Evolutionary conservation across 2,113 vertebrate genomes (phyloP), one percentile per base, ranked within the genome.

Genomic region (Lichenostomus cassidix): DNA sequence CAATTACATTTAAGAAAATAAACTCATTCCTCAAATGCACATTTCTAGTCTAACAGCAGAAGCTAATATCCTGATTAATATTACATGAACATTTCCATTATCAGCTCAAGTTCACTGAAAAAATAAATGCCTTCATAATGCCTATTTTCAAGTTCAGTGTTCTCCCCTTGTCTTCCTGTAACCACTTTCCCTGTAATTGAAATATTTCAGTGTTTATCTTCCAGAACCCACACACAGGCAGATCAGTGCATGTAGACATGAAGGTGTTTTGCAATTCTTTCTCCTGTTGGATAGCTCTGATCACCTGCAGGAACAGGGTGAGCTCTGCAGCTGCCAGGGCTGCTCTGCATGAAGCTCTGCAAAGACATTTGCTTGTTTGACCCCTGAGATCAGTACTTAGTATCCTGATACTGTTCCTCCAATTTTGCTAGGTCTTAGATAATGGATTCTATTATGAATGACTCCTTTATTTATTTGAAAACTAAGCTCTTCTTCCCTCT

Each of bases 221-320:
- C 5, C n/a, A 63, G 44, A 77, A 8, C 9, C 25, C 22, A 5
- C 22, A 12, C 0, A 2, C 2, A 21, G 56, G 55, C 37, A 82
- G 11, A 46, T 4, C 33, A 19, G 27, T 1, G 17, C 47, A 19
- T 4, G 49, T 3, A 42, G 52, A 74, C 11, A 5, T 0, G 11
- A 24, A 58, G 41, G 14, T 7, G 4, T 7, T 41, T 41, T 11
- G 18, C 24, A 35, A 1, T 11, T 15, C 46, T 21, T 33, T 33
- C 42, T 13, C 23, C 15, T 12, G 15, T 2, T 33, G 29, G 19
- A 6, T 2, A 22, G 5, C 39, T 37, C 52, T 22, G 21, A 29
- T 23, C 27, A 3, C 22, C n/a, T 15, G 31, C 28, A 27, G 5
- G 13, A 52, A 4, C 13, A 12, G 14, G 2, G 1, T 2, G 12